These are phyloP conservation scores for Eospalax fontanierii DNA, from an alignment of 2,797 vertebrate genomes.

Conservation along the genomic window DNA sequence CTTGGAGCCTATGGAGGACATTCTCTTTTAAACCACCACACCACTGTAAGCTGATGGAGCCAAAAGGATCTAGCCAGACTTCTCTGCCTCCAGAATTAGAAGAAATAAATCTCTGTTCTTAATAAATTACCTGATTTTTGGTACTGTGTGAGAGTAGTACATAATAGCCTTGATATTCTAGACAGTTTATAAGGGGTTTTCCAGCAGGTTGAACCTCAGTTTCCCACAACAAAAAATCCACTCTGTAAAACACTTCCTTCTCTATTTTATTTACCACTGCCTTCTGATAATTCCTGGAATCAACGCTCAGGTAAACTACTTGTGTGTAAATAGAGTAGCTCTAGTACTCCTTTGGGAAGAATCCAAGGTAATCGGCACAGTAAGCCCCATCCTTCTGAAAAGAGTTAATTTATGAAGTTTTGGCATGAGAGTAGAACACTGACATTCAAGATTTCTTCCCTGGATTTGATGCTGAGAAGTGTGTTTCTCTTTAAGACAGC, in stretches of 20 bases:
- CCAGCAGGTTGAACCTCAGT: neutral
- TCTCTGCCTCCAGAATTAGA: neutral
- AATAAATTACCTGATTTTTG: neutral
- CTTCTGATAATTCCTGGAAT: neutral
- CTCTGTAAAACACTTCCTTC: neutral
- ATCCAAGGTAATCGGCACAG: neutral
- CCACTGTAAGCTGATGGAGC: neutral
- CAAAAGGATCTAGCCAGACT: no score
- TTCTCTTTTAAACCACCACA: no score
- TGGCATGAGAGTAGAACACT: neutral
- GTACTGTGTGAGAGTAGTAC: neutral
- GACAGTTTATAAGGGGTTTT: neutral
- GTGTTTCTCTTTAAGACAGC: neutral
- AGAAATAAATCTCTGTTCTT: neutral
- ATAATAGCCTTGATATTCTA: neutral
- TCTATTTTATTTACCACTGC: fast-evolving
- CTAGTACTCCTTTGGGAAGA: neutral
- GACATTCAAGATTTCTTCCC: neutral
- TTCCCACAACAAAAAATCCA: neutral
- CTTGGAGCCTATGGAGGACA: no score
- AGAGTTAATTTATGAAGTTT: neutral
- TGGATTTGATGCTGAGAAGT: neutral
- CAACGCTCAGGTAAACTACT: neutral
- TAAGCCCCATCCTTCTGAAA: neutral
- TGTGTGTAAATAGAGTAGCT: neutral